Conservation (phyloP, 2,113 vertebrate species). For the Dromiciops gliroides region DNA sequence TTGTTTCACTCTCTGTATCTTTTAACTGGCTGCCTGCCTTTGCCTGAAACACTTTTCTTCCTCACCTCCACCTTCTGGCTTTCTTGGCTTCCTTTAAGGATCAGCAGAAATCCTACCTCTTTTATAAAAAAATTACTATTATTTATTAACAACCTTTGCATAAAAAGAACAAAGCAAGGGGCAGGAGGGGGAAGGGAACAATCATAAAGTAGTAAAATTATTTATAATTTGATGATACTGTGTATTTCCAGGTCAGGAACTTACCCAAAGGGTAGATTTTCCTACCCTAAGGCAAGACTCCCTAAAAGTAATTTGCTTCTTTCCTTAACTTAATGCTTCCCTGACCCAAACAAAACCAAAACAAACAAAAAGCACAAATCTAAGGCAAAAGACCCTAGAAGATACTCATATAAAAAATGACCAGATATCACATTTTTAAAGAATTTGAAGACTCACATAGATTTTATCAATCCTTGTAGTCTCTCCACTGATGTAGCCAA, state of each 20-base stretch:
- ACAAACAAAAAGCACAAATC: background rate
- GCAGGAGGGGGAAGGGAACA: background rate
- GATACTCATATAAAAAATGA: background rate
- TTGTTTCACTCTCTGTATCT: no score
- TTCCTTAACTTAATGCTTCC: constrained; percentile 31
- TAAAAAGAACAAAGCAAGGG: background rate
- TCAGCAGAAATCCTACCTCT: no score
- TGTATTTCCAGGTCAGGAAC: background rate
- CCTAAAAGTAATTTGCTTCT: background rate
- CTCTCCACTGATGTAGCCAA: background rate
- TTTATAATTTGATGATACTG: background rate
- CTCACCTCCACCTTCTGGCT: no score
- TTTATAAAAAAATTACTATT: background rate
- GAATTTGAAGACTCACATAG: background rate
- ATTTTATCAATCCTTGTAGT: background rate
- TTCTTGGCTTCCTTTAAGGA: no score
- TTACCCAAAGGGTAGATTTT: constrained; percentile 1
- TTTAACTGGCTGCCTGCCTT: no score
- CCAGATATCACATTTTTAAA: background rate
- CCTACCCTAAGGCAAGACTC: background rate
- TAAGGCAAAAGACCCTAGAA: constrained; percentile 37
- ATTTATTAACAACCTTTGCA: background rate
- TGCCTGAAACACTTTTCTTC: no score
- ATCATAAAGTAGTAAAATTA: background rate
- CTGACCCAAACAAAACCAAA: background rate